phyloP scores from a whole-genome alignment of 64 coral and sea anemone genomes.

The Astreopora myriophthalma region DNA sequence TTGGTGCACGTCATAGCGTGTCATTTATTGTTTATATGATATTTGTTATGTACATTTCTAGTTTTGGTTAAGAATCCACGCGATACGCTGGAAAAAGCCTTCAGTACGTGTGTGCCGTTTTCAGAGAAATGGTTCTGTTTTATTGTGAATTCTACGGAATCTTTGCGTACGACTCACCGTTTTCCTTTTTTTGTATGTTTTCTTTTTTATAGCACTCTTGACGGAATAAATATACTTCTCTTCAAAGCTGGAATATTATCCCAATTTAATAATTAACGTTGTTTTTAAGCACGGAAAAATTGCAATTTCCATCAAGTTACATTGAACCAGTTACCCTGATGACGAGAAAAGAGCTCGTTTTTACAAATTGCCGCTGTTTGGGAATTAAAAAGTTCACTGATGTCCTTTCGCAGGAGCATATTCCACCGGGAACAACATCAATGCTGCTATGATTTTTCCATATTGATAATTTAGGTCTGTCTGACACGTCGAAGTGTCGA shows the following conservation, averaged over 20 bases:
- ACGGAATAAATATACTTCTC: not conserved
- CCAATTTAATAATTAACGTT: not conserved
- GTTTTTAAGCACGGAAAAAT: constrained; percentile 7
- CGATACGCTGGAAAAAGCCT: too few relatives aligned
- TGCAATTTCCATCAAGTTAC: not conserved
- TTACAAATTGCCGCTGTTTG: not conserved
- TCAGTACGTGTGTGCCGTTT: too few relatives aligned
- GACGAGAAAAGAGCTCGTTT: not conserved
- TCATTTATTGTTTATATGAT: not conserved
- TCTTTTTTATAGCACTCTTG: too few relatives aligned
- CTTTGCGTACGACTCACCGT: too few relatives aligned
- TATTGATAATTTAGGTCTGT: not conserved
- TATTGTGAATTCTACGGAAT: too few relatives aligned
- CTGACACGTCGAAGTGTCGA: not conserved
- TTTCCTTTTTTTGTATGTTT: too few relatives aligned
- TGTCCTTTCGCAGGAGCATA: too few relatives aligned
- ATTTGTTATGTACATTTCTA: too few relatives aligned
- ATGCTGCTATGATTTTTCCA: not conserved
- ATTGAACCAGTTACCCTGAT: too few relatives aligned
- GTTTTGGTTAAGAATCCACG: too few relatives aligned
- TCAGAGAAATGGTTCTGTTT: too few relatives aligned
- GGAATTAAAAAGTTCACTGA: too few relatives aligned
- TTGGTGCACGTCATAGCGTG: not conserved
- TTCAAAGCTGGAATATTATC: not conserved
- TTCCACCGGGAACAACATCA: not conserved